phyloP scores from a whole-genome alignment of 2,113 vertebrate genomes.

The Megalops atlanticus region DNA sequence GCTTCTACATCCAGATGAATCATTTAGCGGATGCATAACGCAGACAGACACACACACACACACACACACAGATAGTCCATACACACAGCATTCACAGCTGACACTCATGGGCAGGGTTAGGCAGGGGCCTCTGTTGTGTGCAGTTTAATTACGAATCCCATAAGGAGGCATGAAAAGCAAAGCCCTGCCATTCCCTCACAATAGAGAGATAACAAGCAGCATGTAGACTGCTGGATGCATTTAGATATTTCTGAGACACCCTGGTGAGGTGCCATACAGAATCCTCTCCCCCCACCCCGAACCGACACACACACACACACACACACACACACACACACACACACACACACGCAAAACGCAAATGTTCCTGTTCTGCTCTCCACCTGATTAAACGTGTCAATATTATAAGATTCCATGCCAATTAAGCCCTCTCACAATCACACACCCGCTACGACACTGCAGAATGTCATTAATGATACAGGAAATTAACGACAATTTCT shows the following conservation, averaged over 20 bases:
- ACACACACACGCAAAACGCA: background rate
- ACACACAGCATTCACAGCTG: slow-evolving; percentile 11
- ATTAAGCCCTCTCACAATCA: background rate
- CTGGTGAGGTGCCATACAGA: background rate
- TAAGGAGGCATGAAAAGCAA: slow-evolving; percentile 3
- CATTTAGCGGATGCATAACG: background rate
- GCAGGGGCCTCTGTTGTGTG: background rate
- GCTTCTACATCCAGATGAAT: background rate
- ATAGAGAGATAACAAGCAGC: slow-evolving; percentile 9
- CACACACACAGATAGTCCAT: no score
- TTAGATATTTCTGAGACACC: background rate
- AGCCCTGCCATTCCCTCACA: background rate
- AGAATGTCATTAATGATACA: slow-evolving; percentile 6
- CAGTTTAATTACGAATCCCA: background rate
- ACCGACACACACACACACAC: background rate
- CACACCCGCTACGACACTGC: background rate
- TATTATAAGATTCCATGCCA: background rate
- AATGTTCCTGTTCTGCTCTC: background rate
- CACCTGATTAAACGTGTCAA: background rate
- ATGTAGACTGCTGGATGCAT: background rate
- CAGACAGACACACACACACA: background rate
- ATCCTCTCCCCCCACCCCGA: background rate
- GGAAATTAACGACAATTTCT: background rate
- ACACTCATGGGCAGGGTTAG: background rate
- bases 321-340: background rate